Percentiles rank a stretch among this genome's conserved stretches.
Conservation (phyloP, 2,888 invertebrate species). For the Tubulanus polymorphus region DNA sequence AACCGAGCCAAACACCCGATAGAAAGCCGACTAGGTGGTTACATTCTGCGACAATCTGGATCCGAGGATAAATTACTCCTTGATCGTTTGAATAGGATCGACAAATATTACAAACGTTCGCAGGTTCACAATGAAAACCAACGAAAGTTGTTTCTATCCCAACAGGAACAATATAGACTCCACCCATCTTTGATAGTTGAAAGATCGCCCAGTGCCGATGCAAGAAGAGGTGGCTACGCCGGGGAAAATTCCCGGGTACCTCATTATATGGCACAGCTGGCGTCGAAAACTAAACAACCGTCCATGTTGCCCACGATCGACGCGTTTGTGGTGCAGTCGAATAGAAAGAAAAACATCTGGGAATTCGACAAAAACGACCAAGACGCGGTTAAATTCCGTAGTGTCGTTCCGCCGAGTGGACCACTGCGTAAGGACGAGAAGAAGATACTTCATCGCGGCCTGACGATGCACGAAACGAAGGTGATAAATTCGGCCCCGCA, state of each 20-base stretch:
- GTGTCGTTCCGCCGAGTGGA: not conserved
- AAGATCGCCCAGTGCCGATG: not conserved
- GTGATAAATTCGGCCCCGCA: not conserved
- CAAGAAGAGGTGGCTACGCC: not conserved
- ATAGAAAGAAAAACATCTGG: conserved; percentile 1
- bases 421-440: not conserved
- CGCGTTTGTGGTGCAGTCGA: not conserved
- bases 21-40: not conserved
- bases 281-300: not conserved
- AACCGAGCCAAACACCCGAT: not conserved
- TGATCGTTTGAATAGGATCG: not conserved
- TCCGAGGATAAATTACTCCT: not conserved
- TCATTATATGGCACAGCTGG: not conserved
- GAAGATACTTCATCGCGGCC: not conserved
- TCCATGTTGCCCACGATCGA: not conserved
- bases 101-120: not conserved
- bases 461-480: not conserved
- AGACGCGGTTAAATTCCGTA: not conserved
- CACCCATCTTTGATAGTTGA: not conserved
- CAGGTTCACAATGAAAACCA: not conserved
- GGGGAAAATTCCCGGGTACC: too few species aligned
- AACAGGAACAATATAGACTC: not conserved
- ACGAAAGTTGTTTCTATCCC: not conserved
- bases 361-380: too few species aligned
- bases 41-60: not conserved